Base-by-base conservation (phyloP, 2,888 invertebrate genomes). In the Stenurella melanura region DNA sequence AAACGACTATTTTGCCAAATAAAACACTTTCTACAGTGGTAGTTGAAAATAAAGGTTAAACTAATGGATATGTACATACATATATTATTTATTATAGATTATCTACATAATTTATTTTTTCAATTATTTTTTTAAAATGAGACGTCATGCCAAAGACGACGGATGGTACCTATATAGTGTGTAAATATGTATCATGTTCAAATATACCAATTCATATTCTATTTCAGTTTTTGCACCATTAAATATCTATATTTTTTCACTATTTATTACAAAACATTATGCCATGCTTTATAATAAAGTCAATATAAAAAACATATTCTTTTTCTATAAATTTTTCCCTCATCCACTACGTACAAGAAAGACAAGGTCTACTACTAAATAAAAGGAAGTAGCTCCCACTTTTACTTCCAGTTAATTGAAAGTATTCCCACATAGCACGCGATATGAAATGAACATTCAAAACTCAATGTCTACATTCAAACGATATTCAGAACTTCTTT, bases 21-120 rank as follows among this genome's bases (percentile, higher is more conserved):
- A 92, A 92, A 86, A 93, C 93, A 83, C 92, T 96, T 81, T 91
- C 90, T 87, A 97, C 97, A 84, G 91, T 93, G 80, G 94, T 95
- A 83, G 93, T 96, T 61, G 96, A 96, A 90, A 95, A 92, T 90
- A 93, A 94, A 89, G 96, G 96, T 89, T 96, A 96, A 90, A 76
- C 17, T 18, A 11, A n/a, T 70, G 4, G 30, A 19, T 81, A 80
- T n/a, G n/a, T 68, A 19, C 11, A 50, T 50, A 2, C 19, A 19
- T 21, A 50, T 12, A 26, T 17, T 69, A 18, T n/a, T 50, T 15
- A 15, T 50, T 50, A 4, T 50, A 50, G 50, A 50, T n/a, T n/a
- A n/a, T n/a, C 4, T 26, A 26, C 1, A 42, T 50, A 5, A 50
- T 50, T 50, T 50, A 7, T 15, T 50, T 50, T 50, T 50, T 50